phyloP scores from a whole-genome alignment of 2,888 invertebrate species.

The Drosophila leonis region DNA sequence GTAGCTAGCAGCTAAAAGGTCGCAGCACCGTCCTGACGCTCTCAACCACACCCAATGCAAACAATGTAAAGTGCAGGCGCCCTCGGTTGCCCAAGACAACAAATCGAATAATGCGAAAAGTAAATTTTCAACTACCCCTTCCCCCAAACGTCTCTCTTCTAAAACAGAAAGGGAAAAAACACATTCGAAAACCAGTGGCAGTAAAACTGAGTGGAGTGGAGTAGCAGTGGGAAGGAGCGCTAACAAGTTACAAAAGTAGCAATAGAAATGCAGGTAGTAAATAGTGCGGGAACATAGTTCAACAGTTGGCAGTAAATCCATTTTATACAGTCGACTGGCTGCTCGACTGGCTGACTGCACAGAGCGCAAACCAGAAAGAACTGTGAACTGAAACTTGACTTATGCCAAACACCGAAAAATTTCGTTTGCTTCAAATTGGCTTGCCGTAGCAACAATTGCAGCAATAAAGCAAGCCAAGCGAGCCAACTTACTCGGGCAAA shows the following conservation, averaged over 20 bases:
- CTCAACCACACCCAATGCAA: conserved; percentile 53
- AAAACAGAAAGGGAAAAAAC: conserved; percentile 7
- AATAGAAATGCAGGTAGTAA: conserved; percentile 82
- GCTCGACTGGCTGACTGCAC: conserved; percentile 64
- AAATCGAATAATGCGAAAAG: conserved; percentile 81
- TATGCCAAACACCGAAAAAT: conserved; percentile 78
- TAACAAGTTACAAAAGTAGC: conserved; percentile 81
- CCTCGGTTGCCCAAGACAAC: conserved; percentile 76
- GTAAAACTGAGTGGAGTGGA: conserved; percentile 53
- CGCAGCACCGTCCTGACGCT: conserved; percentile 27
- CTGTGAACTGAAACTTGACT: conserved; percentile 66
- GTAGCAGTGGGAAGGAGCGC: conserved; percentile 47
- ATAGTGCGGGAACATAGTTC: conserved; percentile 71
- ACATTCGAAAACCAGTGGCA: conserved; percentile 40
- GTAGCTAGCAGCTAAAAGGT: conserved; percentile 66
- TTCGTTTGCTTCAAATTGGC: conserved; percentile 72
- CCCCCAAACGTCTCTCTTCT: not conserved
- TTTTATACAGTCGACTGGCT: conserved; percentile 80
- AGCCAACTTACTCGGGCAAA: conserved; percentile 45
- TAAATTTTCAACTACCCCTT: conserved; percentile 74
- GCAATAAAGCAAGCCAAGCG: conserved; percentile 66
- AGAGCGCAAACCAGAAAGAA: conserved; percentile 30
- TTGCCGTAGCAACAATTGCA: conserved; percentile 58
- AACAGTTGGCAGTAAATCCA: conserved; percentile 82
- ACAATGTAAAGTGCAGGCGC: conserved; percentile 71